Base-by-base conservation (phyloP, 2,888 invertebrate species). In the Ypsolopha scabrella region DNA sequence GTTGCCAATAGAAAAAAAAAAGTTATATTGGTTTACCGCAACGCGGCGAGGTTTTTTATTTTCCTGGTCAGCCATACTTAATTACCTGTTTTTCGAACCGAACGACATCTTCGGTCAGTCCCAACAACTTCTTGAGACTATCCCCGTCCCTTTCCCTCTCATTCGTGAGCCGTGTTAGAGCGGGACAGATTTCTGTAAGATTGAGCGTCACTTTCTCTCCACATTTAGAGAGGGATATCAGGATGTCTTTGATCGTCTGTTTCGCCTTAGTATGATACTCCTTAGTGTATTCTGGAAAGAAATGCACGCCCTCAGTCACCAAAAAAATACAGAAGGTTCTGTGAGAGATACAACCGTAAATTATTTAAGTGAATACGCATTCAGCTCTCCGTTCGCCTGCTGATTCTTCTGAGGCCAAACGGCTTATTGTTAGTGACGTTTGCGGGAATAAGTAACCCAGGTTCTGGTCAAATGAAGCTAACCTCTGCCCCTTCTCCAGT, bases 71-170 rank as follows among this genome's bases (percentile, higher is more conserved):
- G n/a, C n/a, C 35, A 9, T 9, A n/a, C 41, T 50, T 2, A 8
- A 44, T 51, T 35, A 78, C 80, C 66, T 77, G 71, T 9, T 77
- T 73, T 6, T 67, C 59, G 24, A 80, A 70, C 52, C 63, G 68
- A 2, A 70, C 64, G 2, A 77, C 62, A 0, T 51, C 56, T 0
- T 67, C 59, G 0, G 62, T 63, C 45, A 80, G 49, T 0, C 63
- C 55, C 14, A 81, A 57, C 37, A 80, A 51, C 6, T 53, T 60
- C 2, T 59, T 61, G 1, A 73, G 54, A n/a, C 58, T 0, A 39
- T 38, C 52, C 37, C 53, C 50, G 51, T 62, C 59, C 41, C 55
- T 48, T 39, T 59, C 57, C 2, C 54, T 38, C 54, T 24, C 50
- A 41, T 51, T 6, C 10, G 45, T 47, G 24, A 56, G 46, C 0